These are phyloP conservation scores for Drosophila setosimentum DNA, from an alignment of 2,888 invertebrate genomes.

Conservation along the genomic window DNA sequence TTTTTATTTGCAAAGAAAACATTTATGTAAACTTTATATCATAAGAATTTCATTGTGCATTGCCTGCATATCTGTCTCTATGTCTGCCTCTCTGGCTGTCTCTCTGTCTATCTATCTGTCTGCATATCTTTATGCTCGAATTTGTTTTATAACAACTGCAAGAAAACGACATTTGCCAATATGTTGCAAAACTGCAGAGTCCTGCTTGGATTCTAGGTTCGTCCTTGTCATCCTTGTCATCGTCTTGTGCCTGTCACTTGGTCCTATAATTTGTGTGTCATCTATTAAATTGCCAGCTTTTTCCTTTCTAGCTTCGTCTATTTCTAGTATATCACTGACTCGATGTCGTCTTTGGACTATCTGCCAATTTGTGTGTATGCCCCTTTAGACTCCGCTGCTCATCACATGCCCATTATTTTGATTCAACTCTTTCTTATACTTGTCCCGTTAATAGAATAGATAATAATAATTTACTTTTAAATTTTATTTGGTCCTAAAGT, in stretches of 20 bases:
- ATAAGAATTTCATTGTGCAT: conserved; percentile 66
- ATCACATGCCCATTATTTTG: background rate
- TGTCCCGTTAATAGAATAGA: conserved; percentile 1
- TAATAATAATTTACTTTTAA: conserved; percentile 37
- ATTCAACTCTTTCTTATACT: background rate
- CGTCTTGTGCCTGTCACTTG: conserved; percentile 3
- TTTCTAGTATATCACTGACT: conserved; percentile 35
- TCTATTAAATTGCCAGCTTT: conserved; percentile 52
- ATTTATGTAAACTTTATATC: conserved; percentile 76
- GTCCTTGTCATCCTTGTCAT: conserved; percentile 13
- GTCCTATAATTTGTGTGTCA: conserved; percentile 33
- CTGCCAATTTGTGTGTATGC: conserved; percentile 50
- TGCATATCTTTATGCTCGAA: conserved; percentile 41
- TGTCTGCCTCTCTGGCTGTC: conserved; percentile 17
- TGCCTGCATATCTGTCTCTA: conserved; percentile 15
- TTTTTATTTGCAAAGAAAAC: conserved; percentile 70
- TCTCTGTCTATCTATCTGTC: conserved; percentile 2
- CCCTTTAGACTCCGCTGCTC: conserved; percentile 1
- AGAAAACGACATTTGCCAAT: conserved; percentile 62
- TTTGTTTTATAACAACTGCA: conserved; percentile 65
- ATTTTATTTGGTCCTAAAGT: conserved; percentile 2
- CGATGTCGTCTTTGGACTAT: background rate
- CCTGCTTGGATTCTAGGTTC: conserved; percentile 1
- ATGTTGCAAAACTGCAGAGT: conserved; percentile 31
- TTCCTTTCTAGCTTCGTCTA: conserved; percentile 43